Conservation (phyloP, 2,797 vertebrate genomes). For the Graptemys geographica region DNA sequence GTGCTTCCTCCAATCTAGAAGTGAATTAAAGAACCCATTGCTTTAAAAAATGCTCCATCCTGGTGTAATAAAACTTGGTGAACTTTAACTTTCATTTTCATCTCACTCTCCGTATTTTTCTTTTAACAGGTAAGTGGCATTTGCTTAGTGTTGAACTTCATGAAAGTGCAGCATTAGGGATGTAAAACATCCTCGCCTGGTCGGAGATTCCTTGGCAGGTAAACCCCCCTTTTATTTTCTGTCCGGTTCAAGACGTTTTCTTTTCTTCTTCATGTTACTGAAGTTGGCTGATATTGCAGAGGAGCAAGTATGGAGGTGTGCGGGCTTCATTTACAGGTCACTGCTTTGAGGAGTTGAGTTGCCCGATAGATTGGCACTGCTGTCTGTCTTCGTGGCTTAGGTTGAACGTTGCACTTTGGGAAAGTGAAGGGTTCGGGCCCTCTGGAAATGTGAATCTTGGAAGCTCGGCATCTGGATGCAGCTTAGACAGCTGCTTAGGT, state of each 20-base stretch:
- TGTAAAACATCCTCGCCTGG: slow-evolving; percentile 43
- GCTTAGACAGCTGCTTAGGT: background rate
- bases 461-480: rapidly evolving
- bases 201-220: slow-evolving; percentile 61
- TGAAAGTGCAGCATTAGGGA: slow-evolving; percentile 36
- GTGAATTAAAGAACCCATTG: slow-evolving; percentile 43
- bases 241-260: background rate
- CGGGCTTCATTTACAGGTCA: slow-evolving; percentile 23
- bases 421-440: background rate
- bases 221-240: background rate
- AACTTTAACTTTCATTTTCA: slow-evolving; percentile 56
- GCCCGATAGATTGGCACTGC: background rate
- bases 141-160: slow-evolving; percentile 74
- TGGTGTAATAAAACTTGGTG: background rate
- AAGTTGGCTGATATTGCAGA: background rate
- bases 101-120: slow-evolving; percentile 19
- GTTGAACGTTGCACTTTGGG: background rate
- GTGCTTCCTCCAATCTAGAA: slow-evolving; percentile 33
- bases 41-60: slow-evolving; percentile 37
- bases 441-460: background rate
- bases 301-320: background rate
- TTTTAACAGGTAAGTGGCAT: slow-evolving; percentile 81
- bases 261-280: background rate
- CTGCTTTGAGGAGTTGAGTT: slow-evolving; percentile 16
- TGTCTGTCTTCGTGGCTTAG: background rate